These are phyloP conservation scores for Leguminivora glycinivorella DNA, from an alignment of 1,140 invertebrate genomes.

Conservation along the genomic window DNA sequence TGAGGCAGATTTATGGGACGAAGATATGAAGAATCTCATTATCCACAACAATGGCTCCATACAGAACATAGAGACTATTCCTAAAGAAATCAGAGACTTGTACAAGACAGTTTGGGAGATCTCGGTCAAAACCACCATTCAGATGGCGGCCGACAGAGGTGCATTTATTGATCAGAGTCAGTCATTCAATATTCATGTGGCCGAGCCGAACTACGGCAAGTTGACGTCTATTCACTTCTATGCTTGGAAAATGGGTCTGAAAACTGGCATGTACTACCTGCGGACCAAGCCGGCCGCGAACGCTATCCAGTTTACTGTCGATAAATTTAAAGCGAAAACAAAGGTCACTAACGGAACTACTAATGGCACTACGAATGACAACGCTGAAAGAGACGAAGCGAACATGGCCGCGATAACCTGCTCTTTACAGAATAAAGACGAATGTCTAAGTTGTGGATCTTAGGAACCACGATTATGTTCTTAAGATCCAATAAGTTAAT, in stretches of 20 bases:
- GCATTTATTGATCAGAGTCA: conserved; percentile 99
- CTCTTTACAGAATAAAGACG: conserved; percentile 94
- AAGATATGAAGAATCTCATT: conserved; percentile 97
- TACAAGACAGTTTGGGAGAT: conserved; percentile 99
- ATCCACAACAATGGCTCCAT: conserved; percentile 96
- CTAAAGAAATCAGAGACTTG: conserved; percentile 92
- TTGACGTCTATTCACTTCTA: conserved; percentile 99
- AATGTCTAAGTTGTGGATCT: conserved; percentile 90
- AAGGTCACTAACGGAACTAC: conserved; percentile 49
- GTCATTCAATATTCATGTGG: conserved; percentile 98
- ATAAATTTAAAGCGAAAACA: conserved; percentile 88
- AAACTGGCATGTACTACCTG: conserved; percentile 99
- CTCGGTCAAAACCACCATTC: conserved; percentile 94
- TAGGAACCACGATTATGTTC: conserved; percentile 61
- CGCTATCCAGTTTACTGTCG: conserved; percentile 98
- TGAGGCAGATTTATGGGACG: conserved; percentile 94
- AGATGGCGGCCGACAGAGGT: conserved; percentile 98
- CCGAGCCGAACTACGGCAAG: conserved; percentile 95
- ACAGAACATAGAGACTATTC: conserved; percentile 94
- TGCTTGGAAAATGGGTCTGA: conserved; percentile 97
- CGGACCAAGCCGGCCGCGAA: conserved; percentile 97
- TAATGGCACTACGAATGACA: conserved; percentile 36
- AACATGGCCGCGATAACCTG: conserved; percentile 90
- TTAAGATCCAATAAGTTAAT: background rate
- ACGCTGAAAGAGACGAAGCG: conserved; percentile 77